phyloP scores from a whole-genome alignment of 2,888 invertebrate genomes.

The Hanleya hanleyi region DNA sequence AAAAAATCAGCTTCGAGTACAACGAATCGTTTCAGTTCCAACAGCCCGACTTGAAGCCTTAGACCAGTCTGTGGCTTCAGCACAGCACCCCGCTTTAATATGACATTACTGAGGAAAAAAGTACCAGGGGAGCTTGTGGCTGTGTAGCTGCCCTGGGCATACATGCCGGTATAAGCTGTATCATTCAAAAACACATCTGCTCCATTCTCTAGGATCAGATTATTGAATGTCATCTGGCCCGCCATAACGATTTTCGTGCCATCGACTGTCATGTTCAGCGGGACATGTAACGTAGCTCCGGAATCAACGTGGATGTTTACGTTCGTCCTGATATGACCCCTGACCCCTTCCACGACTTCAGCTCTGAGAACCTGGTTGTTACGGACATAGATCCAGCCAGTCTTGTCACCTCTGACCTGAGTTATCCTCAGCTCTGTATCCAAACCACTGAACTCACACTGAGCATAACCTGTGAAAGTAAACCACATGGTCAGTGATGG shows the following conservation, averaged over 20 bases:
- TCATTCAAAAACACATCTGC: constrained; percentile 41
- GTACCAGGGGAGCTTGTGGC: constrained; percentile 42
- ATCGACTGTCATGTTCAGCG: constrained; percentile 48
- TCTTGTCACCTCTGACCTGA: constrained; percentile 48
- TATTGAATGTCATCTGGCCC: constrained; percentile 54
- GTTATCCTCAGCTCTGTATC: constrained; percentile 37
- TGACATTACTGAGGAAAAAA: constrained; percentile 42
- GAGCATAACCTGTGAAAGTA: constrained; percentile 46
- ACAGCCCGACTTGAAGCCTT: constrained; percentile 38
- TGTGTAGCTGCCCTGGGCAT: constrained; percentile 42
- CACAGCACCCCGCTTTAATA: constrained; percentile 46
- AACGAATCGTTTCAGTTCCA: constrained; percentile 56
- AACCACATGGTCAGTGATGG: too few relatives aligned
- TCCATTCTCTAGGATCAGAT: constrained; percentile 49
- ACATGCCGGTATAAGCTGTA: constrained; percentile 49
- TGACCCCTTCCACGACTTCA: constrained; percentile 48
- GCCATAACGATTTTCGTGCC: constrained; percentile 44
- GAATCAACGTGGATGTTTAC: constrained; percentile 48
- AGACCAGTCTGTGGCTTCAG: constrained; percentile 45
- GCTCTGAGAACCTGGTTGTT: constrained; percentile 45
- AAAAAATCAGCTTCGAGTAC: constrained; percentile 45
- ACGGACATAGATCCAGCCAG: constrained; percentile 48
- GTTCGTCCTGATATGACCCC: constrained; percentile 37
- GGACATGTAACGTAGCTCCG: constrained; percentile 49
- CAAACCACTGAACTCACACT: constrained; percentile 36